A percentile compares a stretch with the other conserved stretches of the same genome.
Evolutionary conservation across 2,113 vertebrate genomes (phyloP).

Genomic region (pig (Sus scrofa)): DNA sequence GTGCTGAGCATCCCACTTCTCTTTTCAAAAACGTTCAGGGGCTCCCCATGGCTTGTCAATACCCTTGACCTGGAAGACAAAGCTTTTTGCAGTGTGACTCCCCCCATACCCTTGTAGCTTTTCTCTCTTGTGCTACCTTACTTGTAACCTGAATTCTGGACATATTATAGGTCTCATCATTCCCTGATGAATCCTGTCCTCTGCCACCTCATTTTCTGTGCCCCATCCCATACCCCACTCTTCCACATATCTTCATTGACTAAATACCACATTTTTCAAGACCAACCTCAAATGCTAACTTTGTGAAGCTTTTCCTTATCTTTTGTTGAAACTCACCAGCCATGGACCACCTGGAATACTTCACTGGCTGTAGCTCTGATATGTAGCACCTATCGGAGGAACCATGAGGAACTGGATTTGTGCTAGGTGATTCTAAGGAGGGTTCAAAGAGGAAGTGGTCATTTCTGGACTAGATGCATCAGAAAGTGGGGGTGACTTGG

Average conservation of each 20-base stretch:
- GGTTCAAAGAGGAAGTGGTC: neutral
- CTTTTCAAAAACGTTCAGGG: conserved; percentile 27
- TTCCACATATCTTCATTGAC: neutral
- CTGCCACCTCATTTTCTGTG: neutral
- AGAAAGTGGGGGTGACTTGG: neutral
- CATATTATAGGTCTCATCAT: neutral
- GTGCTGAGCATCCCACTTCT: neutral
- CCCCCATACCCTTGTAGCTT: neutral
- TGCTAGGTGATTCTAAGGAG: neutral
- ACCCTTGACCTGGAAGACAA: conserved; percentile 23
- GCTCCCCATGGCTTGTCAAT: neutral
- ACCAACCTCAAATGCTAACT: neutral
- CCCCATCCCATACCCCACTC: neutral
- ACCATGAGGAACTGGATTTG: neutral
- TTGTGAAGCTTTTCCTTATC: neutral
- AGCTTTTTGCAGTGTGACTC: neutral
- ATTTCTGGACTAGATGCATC: neutral
- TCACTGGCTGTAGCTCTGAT: neutral
- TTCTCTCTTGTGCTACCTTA: conserved; percentile 16
- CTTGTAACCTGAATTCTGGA: neutral
- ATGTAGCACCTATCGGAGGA: neutral
- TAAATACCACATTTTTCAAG: neutral
- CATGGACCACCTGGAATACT: neutral
- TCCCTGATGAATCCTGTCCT: neutral
- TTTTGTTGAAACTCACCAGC: conserved; percentile 23